A percentile compares a stretch with the other conserved stretches of the same genome.
Evolutionary conservation across 1,140 invertebrate species (phyloP).

Genomic region (Drosophila serrata): DNA sequence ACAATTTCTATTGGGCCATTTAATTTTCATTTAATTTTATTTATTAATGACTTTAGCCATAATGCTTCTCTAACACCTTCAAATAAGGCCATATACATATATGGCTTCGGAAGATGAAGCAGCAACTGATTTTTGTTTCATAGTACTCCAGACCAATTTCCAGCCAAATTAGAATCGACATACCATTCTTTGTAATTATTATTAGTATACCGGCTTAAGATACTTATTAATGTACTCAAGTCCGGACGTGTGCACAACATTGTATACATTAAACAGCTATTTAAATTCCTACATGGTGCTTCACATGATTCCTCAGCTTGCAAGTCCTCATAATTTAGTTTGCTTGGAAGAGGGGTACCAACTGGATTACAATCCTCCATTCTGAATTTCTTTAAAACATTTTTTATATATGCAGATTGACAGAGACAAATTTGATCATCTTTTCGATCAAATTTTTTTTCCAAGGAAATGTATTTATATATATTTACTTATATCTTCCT

Average conservation of each 20-base stretch:
- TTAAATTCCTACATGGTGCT: conserved; percentile 64
- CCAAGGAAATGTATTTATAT: no score
- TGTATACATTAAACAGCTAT: conserved; percentile 75
- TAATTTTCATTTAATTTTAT: neutral
- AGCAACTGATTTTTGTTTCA: neutral
- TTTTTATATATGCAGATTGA: no score
- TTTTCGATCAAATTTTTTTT: neutral
- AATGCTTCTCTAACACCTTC: no score
- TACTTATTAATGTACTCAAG: conserved; percentile 34
- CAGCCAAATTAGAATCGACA: conserved; percentile 9
- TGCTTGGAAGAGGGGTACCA: neutral
- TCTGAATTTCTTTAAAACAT: neutral
- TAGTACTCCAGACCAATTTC: neutral
- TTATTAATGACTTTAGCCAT: neutral
- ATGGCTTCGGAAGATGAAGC: no score
- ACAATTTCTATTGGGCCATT: neutral
- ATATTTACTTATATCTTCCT: no score
- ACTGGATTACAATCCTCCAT: neutral
- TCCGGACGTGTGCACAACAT: conserved; percentile 79
- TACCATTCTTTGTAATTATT: neutral
- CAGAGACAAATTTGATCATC: neutral
- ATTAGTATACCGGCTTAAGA: no score
- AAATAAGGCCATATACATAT: no score
- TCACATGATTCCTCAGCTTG: conserved; percentile 48
- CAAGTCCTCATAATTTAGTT: conserved; percentile 18